These are phyloP conservation scores for Rhinoderma darwinii DNA, from an alignment of 2,113 vertebrate genomes.

Conservation along the genomic window DNA sequence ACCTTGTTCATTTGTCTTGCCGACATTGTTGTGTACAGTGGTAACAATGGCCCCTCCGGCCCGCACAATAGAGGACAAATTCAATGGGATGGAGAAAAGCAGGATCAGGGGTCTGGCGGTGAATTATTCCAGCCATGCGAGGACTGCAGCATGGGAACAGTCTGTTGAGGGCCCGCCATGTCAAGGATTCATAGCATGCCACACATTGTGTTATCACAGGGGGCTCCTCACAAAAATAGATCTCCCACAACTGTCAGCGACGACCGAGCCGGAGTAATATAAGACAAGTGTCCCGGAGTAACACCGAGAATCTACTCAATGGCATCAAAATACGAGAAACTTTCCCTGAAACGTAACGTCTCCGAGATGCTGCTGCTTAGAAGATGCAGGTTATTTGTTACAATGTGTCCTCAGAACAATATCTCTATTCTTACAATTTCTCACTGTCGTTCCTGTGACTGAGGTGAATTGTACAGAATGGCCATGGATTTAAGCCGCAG, in stretches of 20 bases:
- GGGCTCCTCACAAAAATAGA: slow-evolving; percentile 22
- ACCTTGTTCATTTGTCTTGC: background rate
- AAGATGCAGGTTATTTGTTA: background rate
- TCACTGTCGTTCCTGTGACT: no score
- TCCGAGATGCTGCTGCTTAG: background rate
- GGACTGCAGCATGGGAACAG: background rate
- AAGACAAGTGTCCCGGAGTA: slow-evolving; percentile 28
- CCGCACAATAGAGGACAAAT: background rate
- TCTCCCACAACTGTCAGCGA: slow-evolving; percentile 15
- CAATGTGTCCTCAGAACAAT: no score
- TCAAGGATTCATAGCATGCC: slow-evolving; percentile 9
- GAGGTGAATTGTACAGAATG: no score
- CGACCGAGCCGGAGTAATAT: background rate
- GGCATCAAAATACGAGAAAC: no score
- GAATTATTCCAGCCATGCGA: slow-evolving; percentile 10
- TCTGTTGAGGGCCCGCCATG: background rate
- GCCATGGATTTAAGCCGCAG: no score
- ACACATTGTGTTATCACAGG: slow-evolving; percentile 32
- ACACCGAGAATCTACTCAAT: no score
- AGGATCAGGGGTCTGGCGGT: background rate
- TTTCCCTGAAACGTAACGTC: background rate
- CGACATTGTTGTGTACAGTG: background rate
- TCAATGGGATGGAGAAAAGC: background rate
- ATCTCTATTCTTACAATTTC: no score
- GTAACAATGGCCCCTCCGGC: background rate